Conservation (phyloP, 1,140 invertebrate species). For the Archivesica marissinica region DNA sequence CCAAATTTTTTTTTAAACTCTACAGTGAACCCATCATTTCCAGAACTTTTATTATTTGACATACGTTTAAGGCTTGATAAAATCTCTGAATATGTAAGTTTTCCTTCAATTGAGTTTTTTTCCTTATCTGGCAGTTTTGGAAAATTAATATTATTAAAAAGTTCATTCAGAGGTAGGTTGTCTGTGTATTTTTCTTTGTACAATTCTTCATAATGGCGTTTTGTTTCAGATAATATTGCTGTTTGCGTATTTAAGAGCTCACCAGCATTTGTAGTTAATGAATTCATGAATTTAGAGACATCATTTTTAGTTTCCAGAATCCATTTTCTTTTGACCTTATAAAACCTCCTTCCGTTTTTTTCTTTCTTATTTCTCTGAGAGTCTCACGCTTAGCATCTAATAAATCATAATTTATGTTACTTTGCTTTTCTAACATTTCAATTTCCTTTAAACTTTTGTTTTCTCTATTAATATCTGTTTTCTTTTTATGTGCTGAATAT, state of each 20-base stretch:
- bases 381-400: not conserved
- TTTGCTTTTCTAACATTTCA: not conserved
- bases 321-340: slow-evolving; percentile 16
- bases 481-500: not conserved
- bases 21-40: slow-evolving; percentile 18
- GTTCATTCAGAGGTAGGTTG: not conserved
- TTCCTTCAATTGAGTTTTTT: not conserved
- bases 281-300: slow-evolving; percentile 18
- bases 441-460: not conserved
- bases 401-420: not conserved
- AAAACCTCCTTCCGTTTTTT: not conserved
- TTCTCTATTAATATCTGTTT: too few relatives aligned
- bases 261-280: not conserved
- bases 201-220: slow-evolving; percentile 2
- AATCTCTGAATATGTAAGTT: not conserved
- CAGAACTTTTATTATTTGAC: slow-evolving; percentile 1
- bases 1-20: not conserved
- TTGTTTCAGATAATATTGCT: not conserved
- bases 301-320: slow-evolving; percentile 13
- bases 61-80: not conserved
- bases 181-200: not conserved
- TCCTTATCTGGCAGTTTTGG: not conserved
- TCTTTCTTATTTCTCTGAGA: not conserved
- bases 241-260: not conserved
- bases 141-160: not conserved